These are phyloP conservation scores for Drosophila incognita DNA, from an alignment of 2,888 invertebrate species.

Conservation along the genomic window DNA sequence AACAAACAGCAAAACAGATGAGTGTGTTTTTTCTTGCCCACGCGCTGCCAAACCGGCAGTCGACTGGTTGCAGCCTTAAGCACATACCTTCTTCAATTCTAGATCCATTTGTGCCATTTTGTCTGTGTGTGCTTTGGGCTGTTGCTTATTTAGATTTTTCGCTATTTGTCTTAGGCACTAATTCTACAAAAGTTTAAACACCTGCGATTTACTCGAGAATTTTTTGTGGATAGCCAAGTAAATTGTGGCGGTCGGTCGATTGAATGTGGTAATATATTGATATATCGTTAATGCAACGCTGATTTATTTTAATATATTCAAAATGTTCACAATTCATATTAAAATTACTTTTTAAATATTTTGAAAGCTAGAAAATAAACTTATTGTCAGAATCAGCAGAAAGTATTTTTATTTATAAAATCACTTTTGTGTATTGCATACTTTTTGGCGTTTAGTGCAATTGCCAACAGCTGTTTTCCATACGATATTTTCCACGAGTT, in stretches of 20 bases:
- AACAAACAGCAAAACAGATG: conserved; percentile 14
- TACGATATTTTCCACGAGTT: conserved; percentile 8
- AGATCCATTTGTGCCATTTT: conserved; percentile 84
- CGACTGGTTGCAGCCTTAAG: neutral
- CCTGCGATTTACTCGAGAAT: conserved; percentile 45
- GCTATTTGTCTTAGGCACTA: conserved; percentile 17
- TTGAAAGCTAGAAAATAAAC: neutral
- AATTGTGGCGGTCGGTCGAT: conserved; percentile 32
- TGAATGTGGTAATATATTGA: neutral
- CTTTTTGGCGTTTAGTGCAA: neutral
- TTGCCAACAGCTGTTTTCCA: conserved; percentile 5
- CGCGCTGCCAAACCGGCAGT: conserved; percentile 37
- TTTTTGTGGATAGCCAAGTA: conserved; percentile 17
- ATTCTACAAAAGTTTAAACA: conserved; percentile 51
- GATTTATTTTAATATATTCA: neutral
- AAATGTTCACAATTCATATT: neutral
- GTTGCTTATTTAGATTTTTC: conserved; percentile 4
- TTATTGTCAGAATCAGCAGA: neutral
- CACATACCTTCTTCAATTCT: conserved; percentile 84
- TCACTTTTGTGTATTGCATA: neutral
- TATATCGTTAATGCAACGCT: conserved; percentile 2
- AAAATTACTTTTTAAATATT: neutral
- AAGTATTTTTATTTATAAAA: neutral
- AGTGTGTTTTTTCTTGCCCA: conserved; percentile 37
- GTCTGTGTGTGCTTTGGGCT: conserved; percentile 1